Conservation (phyloP, 2,797 vertebrate genomes). For the Sebastes oblongus region DNA sequence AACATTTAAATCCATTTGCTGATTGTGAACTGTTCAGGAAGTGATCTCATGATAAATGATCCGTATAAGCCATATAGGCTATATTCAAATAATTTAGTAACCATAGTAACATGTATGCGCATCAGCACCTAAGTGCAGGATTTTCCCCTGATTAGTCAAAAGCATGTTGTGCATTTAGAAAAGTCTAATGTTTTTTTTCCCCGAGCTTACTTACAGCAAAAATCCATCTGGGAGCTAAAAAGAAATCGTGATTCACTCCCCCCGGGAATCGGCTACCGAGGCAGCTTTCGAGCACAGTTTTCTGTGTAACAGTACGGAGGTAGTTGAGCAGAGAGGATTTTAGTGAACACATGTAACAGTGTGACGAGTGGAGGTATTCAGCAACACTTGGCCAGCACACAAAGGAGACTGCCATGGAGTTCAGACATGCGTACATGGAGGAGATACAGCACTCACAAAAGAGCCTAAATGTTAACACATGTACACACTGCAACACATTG, state of each 20-base stretch:
- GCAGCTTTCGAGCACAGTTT: neutral
- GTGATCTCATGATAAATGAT: neutral
- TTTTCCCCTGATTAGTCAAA: neutral
- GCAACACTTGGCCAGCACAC: neutral
- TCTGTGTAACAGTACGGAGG: neutral
- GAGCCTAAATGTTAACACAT: constrained; percentile 28
- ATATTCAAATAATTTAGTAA: neutral
- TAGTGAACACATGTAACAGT: neutral
- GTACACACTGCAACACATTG: constrained; percentile 13
- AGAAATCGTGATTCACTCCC: neutral
- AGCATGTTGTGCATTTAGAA: neutral
- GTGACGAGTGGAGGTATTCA: neutral
- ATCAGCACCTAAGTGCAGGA: neutral
- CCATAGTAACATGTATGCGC: neutral
- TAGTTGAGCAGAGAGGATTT: neutral
- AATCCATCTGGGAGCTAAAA: neutral
- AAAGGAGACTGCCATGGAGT: neutral
- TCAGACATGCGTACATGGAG: constrained; percentile 20
- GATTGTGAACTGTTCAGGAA: neutral
- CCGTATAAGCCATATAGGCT: neutral
- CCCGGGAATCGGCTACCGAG: neutral
- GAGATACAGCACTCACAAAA: neutral
- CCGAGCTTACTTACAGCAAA: neutral
- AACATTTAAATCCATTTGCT: neutral
- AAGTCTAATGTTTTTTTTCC: neutral